Base-by-base conservation (phyloP, 2,113 vertebrate species). In the Rana temporaria region DNA sequence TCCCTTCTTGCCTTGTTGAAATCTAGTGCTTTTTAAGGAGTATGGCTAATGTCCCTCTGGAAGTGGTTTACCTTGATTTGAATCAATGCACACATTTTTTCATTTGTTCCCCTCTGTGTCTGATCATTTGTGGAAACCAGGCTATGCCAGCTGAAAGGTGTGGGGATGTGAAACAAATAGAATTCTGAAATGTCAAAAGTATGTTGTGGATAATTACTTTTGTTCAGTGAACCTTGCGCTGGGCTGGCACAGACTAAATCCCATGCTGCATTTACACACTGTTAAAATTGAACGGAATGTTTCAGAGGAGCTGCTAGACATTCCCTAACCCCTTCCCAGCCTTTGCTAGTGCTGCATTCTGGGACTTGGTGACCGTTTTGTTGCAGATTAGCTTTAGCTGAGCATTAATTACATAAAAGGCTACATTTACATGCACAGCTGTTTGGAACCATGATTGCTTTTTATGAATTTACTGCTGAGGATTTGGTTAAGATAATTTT, bases 181-280 rank as follows among this genome's bases (percentile, higher is more conserved):
- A 74, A 66, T 74, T 74, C 9, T 62, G 48, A 74, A 82, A 82
- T 82, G 70, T 82, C 70, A 81, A 64, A 81, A 81, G 60, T 73
- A 55, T 72, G 57, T 82, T 82, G 60, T 11, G 70, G 52, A 82
- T 82, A 82, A 82, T 82, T 82, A 67, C 80, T 75, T 82, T 82
- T 82, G 70, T 48, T 74, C 62, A 66, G 62, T 64, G 70, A 67
- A 66, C 70, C 70, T 65, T 74, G 60, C 4, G 55, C 62, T 24
- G 20, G 62, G 52, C 30, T 67, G 22, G 70, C 80, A 67, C 24
- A 48, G 30, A 48, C 48, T 22, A 48, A 81, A 81, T 74, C 52
- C 69, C 48, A 19, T 24, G 32, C 52, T 65, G 62, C 62, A 74
- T 64, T 62, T 59, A 26, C 66, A 73, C 57, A 71, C 38, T 19